Percentiles rank a stretch among this genome's conserved stretches.
phyloP scores from a whole-genome alignment of 2,113 vertebrate genomes.

The Channa maculata region DNA sequence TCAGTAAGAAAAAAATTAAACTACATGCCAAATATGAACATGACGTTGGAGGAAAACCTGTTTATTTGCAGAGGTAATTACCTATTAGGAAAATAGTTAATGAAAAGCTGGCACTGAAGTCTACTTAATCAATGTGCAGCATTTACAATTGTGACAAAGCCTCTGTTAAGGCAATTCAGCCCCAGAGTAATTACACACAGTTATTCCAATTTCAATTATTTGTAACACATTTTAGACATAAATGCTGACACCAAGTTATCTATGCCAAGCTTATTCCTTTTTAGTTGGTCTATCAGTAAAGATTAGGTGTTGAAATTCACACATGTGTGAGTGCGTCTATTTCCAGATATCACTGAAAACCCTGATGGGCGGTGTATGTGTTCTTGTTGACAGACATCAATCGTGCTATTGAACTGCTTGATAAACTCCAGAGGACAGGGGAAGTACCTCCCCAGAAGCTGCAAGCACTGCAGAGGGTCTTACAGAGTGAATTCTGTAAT shows the following conservation, averaged over 20 bases:
- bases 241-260: too few relatives aligned
- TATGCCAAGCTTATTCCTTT: not conserved
- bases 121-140: not conserved
- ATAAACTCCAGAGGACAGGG: slow-evolving; percentile 96
- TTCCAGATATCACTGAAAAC: not conserved
- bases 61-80: too few relatives aligned
- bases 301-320: not conserved
- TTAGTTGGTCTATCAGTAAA: not conserved
- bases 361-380: not conserved
- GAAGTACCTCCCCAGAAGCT: slow-evolving; percentile 98
- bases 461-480: slow-evolving; percentile 95
- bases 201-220: not conserved
- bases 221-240: not conserved
- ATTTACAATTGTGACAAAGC: too few relatives aligned
- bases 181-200: not conserved
- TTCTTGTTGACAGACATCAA: slow-evolving; percentile 88
- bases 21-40: too few relatives aligned
- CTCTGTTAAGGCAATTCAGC: not conserved
- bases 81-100: not conserved
- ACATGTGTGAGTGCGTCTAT: not conserved
- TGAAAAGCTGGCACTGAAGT: not conserved
- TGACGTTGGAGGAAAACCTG: too few relatives aligned
- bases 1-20: too few relatives aligned
- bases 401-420: slow-evolving; percentile 96
- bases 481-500: slow-evolving; percentile 99